A percentile compares a stretch with the other conserved stretches of the same genome.
Conservation (phyloP, 2,797 vertebrate species). For the Poecile montanus region DNA sequence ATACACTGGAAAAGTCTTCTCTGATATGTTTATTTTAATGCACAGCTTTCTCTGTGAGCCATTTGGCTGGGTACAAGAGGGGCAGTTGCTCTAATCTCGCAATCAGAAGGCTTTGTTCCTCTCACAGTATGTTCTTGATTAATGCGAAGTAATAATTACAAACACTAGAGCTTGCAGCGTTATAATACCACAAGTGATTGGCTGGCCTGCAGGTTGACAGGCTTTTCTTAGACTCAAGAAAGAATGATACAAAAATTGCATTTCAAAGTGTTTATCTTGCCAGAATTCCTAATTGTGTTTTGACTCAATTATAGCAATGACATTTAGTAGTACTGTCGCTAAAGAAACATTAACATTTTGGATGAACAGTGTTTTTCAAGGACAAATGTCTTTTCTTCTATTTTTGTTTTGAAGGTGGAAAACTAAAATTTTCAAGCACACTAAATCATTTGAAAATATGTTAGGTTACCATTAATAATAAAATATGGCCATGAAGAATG, state of each 20-base stretch:
- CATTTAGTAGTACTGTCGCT: not conserved
- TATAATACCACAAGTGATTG: slow-evolving; percentile 27
- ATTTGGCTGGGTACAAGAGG: not conserved
- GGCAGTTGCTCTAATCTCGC: not conserved
- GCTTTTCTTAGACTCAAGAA: slow-evolving; percentile 31
- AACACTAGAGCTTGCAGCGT: not conserved
- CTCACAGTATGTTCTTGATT: slow-evolving; percentile 47
- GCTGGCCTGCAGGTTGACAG: slow-evolving; percentile 21
- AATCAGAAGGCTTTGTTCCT: slow-evolving; percentile 25
- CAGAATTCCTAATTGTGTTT: slow-evolving; percentile 32
- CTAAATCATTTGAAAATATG: not conserved
- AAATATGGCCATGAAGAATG: not conserved
- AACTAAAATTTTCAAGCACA: not conserved
- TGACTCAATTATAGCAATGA: not conserved
- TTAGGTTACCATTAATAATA: not conserved
- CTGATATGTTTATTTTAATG: not conserved
- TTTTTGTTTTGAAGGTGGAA: not conserved
- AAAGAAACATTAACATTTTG: slow-evolving; percentile 6
- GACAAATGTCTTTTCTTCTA: not conserved
- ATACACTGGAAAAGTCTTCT: not conserved
- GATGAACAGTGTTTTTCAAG: slow-evolving; percentile 5
- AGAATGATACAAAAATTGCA: not conserved
- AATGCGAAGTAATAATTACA: slow-evolving; percentile 45
- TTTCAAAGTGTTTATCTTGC: not conserved
- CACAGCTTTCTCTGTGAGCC: not conserved